These are phyloP conservation scores for Ciconia nigra DNA, from an alignment of 2,797 vertebrate species.

Conservation along the genomic window DNA sequence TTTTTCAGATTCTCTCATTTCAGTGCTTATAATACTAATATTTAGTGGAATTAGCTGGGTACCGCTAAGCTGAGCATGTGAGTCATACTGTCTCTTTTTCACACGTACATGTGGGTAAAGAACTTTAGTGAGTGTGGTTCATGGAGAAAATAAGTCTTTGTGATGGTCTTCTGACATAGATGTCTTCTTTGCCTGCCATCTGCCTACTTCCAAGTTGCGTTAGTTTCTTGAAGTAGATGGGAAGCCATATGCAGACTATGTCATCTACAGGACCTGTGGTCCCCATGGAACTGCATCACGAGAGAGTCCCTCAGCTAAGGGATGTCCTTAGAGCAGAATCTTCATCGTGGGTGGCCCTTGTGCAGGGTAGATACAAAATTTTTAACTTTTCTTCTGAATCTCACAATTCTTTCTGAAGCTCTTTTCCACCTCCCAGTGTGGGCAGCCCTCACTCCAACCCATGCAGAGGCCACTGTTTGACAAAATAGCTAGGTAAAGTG, in stretches of 20 bases:
- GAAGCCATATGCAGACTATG: background rate
- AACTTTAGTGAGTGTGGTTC: background rate
- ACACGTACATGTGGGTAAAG: background rate
- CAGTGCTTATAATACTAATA: background rate
- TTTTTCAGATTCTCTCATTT: slow-evolving; percentile 10
- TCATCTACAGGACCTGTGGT: background rate
- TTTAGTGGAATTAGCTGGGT: background rate
- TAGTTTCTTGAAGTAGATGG: background rate
- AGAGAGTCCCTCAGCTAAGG: background rate
- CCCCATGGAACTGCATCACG: background rate
- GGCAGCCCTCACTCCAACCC: background rate
- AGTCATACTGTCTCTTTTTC: background rate
- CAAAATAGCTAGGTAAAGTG: background rate
- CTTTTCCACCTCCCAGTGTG: rapidly evolving
- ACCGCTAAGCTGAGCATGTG: background rate
- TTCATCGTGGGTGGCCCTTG: background rate
- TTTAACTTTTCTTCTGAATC: background rate
- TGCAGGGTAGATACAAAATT: background rate
- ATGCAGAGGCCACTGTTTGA: background rate
- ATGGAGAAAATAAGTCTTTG: background rate
- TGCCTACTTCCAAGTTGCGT: background rate
- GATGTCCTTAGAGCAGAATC: background rate
- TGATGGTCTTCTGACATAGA: background rate
- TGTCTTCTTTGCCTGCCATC: background rate
- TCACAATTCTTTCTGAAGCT: background rate